phyloP scores from a whole-genome alignment of 2,888 invertebrate genomes.

The Meghimatium bilineatum region DNA sequence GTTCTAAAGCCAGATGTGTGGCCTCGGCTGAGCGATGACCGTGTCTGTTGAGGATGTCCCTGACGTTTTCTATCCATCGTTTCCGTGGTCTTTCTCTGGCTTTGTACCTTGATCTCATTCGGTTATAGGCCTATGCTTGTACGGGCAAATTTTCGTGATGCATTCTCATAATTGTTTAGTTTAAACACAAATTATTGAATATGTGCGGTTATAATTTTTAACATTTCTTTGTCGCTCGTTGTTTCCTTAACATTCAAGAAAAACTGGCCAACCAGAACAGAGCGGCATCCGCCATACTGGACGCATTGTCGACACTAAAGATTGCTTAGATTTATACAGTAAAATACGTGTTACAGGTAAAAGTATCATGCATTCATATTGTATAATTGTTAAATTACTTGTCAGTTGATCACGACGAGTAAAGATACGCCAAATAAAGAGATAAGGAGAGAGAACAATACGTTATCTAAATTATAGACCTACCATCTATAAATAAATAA shows the following conservation, averaged over 20 bases:
- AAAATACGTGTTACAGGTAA: neutral
- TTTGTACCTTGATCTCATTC: too few species aligned
- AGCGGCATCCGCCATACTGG: neutral
- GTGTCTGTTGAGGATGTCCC: too few species aligned
- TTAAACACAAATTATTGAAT: too few species aligned
- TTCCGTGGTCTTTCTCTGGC: too few species aligned
- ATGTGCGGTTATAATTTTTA: neutral
- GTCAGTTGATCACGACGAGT: neutral
- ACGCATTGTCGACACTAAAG: neutral
- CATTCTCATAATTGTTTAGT: too few species aligned
- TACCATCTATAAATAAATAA: too few species aligned
- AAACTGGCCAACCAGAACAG: neutral
- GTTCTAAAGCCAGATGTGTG: too few species aligned
- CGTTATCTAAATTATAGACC: too few species aligned
- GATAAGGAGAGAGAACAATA: neutral
- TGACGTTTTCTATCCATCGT: too few species aligned
- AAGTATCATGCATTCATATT: neutral
- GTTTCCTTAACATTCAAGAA: neutral
- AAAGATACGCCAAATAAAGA: neutral
- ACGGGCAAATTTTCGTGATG: too few species aligned
- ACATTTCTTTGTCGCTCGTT: neutral
- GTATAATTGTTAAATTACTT: neutral
- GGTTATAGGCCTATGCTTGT: too few species aligned
- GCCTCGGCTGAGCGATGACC: too few species aligned
- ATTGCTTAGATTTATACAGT: neutral